Conservation (phyloP, 2,888 invertebrate species). For the Dasysyrphus tricinctus region DNA sequence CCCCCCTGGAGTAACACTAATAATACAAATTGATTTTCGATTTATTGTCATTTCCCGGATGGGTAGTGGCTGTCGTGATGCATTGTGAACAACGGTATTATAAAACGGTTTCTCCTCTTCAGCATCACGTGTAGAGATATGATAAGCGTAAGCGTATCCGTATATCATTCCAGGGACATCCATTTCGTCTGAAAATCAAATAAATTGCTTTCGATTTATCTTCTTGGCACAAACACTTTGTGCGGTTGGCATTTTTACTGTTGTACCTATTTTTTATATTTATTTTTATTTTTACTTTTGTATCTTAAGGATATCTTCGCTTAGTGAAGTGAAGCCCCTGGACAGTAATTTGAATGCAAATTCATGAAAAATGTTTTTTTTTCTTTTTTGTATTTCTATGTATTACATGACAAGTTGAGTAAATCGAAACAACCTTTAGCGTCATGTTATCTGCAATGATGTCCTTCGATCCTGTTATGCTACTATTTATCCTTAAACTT, state of each 20-base stretch:
- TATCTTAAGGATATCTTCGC: constrained; percentile 10
- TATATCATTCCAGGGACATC: constrained; percentile 15
- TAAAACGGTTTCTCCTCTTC: constrained; percentile 11
- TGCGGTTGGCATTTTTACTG: constrained; percentile 25
- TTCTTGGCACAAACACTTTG: constrained; percentile 28
- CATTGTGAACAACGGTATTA: constrained; percentile 20
- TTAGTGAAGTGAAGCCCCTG: constrained; percentile 7
- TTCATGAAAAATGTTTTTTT: constrained; percentile 22
- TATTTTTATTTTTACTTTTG: neutral
- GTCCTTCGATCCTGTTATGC: constrained; percentile 17
- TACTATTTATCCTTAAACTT: constrained; percentile 16
- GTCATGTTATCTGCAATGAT: constrained; percentile 23
- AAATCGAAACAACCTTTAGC: constrained; percentile 27
- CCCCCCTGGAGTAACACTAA: constrained; percentile 19
- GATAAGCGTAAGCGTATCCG: constrained; percentile 8
- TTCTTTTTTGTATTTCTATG: neutral
- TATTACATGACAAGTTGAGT: neutral
- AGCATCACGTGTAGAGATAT: constrained; percentile 20
- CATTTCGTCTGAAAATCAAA: constrained; percentile 30
- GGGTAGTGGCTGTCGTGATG: constrained; percentile 29
- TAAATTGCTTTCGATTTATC: constrained; percentile 44
- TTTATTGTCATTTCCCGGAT: constrained; percentile 42
- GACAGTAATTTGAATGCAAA: constrained; percentile 42
- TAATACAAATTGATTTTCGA: constrained; percentile 47
- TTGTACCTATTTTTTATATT: neutral